Evolutionary conservation across 2,113 vertebrate genomes (phyloP).

Genomic region (Epinephelus moara): DNA sequence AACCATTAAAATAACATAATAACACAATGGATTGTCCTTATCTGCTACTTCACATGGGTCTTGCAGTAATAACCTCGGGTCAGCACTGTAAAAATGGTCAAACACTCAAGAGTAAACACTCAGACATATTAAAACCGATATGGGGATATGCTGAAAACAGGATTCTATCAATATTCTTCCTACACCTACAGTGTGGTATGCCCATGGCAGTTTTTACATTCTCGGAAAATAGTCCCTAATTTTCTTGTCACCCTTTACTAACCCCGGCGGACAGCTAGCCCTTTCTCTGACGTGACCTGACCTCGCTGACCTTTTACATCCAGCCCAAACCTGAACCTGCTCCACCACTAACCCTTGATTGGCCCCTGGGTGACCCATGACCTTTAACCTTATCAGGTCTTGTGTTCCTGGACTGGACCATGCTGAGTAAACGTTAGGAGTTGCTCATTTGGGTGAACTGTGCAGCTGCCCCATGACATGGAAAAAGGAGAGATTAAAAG

Average conservation of each 20-base stretch:
- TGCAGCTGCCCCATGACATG: slow-evolving; percentile 15
- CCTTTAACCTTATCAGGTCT: slow-evolving; percentile 60
- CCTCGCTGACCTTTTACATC: slow-evolving; percentile 48
- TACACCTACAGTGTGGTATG: background rate
- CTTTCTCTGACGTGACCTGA: slow-evolving; percentile 48
- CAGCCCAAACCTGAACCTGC: slow-evolving; percentile 68
- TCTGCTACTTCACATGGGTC: background rate
- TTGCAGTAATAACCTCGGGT: background rate
- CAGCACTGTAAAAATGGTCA: background rate
- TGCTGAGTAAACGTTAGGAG: slow-evolving; percentile 58
- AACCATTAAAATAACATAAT: slow-evolving; percentile 5
- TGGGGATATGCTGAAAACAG: background rate
- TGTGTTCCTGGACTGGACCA: slow-evolving; percentile 41
- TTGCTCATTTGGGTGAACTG: slow-evolving; percentile 12
- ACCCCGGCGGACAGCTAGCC: slow-evolving; percentile 34
- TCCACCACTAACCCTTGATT: slow-evolving; percentile 54
- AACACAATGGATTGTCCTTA: background rate
- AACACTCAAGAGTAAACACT: background rate
- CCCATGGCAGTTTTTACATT: background rate
- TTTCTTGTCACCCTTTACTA: slow-evolving; percentile 37
- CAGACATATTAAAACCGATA: background rate
- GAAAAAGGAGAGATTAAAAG: background rate
- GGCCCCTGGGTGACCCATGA: slow-evolving; percentile 63
- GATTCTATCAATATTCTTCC: background rate
- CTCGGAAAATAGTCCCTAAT: background rate